Base-by-base conservation (phyloP, 1,140 invertebrate genomes). In the Pseudomyrmex cubaensis region DNA sequence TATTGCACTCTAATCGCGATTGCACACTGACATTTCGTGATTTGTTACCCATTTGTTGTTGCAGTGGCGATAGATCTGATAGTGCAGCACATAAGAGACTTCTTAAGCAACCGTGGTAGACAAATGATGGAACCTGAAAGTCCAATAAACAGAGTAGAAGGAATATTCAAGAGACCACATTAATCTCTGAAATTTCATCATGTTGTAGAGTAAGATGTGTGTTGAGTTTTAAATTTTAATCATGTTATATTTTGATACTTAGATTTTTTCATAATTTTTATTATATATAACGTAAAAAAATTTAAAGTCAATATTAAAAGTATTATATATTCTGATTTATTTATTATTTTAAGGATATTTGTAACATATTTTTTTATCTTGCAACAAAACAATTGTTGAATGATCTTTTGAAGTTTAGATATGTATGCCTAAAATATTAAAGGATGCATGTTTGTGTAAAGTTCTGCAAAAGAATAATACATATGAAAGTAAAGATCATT, bases 21-120 rank as follows among this genome's bases (percentile, higher is more conserved):
- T 44, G 12, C 57, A 62, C 59, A 87, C 52, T 73, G 67, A 56
- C 59, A 35, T 56, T 73, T 78, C 52, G 63, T 78, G 70, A 85
- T 92, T 77, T 93, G 93, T n/a, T n/a, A n/a, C n/a, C n/a, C n/a
- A n/a, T n/a, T n/a, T n/a, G n/a, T n/a, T n/a, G n/a, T 94, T 94
- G 54, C 95, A 98, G 98, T 99, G 92, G 98, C 98, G 63, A 98
- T 99, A 92, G 98, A 98, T 90, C 95, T 99, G 90, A 98, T 99
- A 90, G 98, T 99, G 5, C 98, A 99, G 93, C 98, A 98, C 93
- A 98, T 99, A 90, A 95, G 97, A 91, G 98, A 99, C 94, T 96
- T 97, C 87, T 92, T 97, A 83, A 96, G 95, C 88, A 96, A 96
- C 87, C 95, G 96, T 7, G 92, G 92, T 85, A 93, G 91, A 78